Evolutionary conservation across 2,113 vertebrate genomes (phyloP).

Genomic region (Pycnonotus jocosus): DNA sequence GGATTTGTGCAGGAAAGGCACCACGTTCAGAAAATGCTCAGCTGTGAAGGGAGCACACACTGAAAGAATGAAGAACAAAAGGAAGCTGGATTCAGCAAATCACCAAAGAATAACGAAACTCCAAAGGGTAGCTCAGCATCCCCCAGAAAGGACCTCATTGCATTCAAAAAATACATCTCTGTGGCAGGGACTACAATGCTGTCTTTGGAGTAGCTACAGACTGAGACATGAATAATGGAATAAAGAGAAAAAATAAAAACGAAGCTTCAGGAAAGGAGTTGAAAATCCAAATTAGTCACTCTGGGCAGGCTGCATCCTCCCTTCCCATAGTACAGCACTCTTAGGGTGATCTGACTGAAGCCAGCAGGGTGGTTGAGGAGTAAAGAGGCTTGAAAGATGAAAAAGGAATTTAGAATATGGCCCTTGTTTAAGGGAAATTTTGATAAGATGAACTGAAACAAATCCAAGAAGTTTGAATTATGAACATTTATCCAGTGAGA

Average conservation of each 20-base stretch:
- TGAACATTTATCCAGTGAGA: neutral
- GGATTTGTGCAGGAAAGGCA: neutral
- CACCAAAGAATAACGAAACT: neutral
- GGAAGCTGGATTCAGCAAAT: neutral
- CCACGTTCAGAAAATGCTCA: neutral
- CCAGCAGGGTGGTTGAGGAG: neutral
- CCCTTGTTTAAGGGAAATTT: neutral
- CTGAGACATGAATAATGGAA: slow-evolving; percentile 29
- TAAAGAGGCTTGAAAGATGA: neutral
- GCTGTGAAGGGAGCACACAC: neutral
- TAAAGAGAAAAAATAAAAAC: slow-evolving; percentile 11
- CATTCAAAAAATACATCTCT: neutral
- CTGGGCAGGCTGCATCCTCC: neutral
- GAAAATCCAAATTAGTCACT: neutral
- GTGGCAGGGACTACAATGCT: neutral
- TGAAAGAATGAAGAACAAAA: neutral
- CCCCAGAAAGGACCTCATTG: neutral
- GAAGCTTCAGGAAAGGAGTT: neutral
- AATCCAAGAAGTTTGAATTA: neutral
- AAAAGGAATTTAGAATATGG: neutral
- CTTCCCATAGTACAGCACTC: neutral
- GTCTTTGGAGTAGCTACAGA: neutral
- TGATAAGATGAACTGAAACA: neutral
- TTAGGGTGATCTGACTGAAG: neutral
- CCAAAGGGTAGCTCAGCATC: neutral